phyloP scores from a whole-genome alignment of 2,113 vertebrate genomes.

The Solenodon paradoxus region DNA sequence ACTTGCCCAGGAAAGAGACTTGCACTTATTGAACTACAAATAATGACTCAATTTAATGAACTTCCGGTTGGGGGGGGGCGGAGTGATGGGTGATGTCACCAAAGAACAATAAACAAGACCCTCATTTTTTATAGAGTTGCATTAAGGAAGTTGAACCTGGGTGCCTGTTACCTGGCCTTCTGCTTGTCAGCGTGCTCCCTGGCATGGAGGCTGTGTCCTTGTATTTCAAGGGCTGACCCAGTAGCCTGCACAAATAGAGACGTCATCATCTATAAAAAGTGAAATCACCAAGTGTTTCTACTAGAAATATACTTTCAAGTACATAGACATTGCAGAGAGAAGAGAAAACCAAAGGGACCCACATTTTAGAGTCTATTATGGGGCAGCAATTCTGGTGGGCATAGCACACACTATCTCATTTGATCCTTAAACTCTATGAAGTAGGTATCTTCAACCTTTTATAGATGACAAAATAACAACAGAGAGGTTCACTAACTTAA shows the following conservation, averaged over 20 bases:
- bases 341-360: neutral
- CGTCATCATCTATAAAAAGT: constrained; percentile 87
- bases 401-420: neutral
- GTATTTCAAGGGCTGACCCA: constrained; percentile 87
- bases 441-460: neutral
- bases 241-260: constrained; percentile 88
- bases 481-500: neutral
- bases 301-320: constrained; percentile 53
- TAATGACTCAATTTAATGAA: neutral
- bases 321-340: neutral
- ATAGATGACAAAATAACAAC: neutral
- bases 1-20: neutral
- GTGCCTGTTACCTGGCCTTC: constrained; percentile 88
- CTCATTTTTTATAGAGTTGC: constrained; percentile 83
- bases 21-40: neutral
- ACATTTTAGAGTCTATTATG: neutral
- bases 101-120: constrained; percentile 84
- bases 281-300: constrained; percentile 89
- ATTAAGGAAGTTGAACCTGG: constrained; percentile 89
- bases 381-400: neutral
- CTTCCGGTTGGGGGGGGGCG: constrained; percentile 81
- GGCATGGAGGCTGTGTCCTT: constrained; percentile 88
- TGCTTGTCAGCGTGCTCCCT: constrained; percentile 89
- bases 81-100: constrained; percentile 86
- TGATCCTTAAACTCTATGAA: neutral